These are phyloP conservation scores for Hippocampus guttulatus DNA, from an alignment of 2,113 vertebrate species.

Conservation along the genomic window DNA sequence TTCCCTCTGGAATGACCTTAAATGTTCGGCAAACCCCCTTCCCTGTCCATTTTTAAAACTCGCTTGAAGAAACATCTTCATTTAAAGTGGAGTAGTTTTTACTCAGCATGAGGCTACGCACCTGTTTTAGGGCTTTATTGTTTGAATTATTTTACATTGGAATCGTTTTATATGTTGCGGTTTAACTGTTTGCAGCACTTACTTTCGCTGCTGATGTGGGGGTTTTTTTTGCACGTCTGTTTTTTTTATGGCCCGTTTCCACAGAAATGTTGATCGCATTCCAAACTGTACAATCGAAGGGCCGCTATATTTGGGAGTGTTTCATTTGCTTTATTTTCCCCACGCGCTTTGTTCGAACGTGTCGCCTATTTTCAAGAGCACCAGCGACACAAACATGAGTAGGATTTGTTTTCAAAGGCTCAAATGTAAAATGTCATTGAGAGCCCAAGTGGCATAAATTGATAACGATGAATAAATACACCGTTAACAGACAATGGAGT, in stretches of 20 bases:
- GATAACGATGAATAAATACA: constrained; percentile 2
- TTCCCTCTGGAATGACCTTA: too few relatives aligned
- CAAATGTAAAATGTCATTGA: constrained; percentile 20
- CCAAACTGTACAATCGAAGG: background rate
- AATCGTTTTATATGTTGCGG: background rate
- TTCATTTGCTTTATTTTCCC: background rate
- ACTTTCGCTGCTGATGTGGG: background rate
- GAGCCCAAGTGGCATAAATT: background rate
- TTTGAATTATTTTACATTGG: background rate
- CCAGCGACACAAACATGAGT: background rate
- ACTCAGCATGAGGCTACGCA: background rate
- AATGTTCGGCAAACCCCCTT: too few relatives aligned
- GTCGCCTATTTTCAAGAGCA: background rate
- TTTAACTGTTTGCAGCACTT: background rate
- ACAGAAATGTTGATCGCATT: background rate
- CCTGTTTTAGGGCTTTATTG: background rate
- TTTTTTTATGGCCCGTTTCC: background rate
- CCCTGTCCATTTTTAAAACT: too few relatives aligned
- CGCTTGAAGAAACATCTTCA: too few relatives aligned
- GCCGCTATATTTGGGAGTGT: background rate
- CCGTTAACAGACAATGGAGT: constrained; percentile 34
- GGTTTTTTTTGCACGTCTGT: background rate
- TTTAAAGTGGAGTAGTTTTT: too few relatives aligned
- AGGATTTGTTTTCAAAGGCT: background rate
- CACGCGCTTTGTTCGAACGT: background rate